phyloP scores from a whole-genome alignment of 2,113 vertebrate genomes.

The Candoia aspera region DNA sequence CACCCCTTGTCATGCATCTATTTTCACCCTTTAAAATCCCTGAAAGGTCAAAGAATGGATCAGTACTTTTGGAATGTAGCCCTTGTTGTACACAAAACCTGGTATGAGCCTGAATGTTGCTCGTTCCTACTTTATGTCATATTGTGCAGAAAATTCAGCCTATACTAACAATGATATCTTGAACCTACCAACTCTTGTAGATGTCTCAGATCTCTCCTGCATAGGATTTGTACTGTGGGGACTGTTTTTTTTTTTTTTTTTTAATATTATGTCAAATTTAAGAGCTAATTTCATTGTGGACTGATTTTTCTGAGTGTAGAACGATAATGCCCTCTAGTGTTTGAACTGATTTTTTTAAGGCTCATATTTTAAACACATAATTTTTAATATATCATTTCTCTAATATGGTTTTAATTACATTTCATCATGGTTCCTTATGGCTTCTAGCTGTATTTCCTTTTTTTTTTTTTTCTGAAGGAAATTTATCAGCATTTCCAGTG shows the following conservation, averaged over 20 bases:
- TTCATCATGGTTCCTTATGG: background rate
- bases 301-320: background rate
- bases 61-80: background rate
- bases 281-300: no score
- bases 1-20: background rate
- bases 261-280: background rate
- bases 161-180: background rate
- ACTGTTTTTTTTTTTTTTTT: no score
- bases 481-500: background rate
- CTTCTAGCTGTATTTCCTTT: background rate
- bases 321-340: conserved; percentile 60
- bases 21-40: background rate
- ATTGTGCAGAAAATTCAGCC: background rate
- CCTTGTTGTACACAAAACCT: background rate
- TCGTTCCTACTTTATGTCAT: background rate
- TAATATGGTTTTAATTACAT: background rate
- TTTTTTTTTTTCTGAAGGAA: background rate
- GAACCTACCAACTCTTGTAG: background rate
- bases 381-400: background rate
- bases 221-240: background rate
- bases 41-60: background rate
- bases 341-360: background rate
- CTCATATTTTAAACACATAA: background rate
- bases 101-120: background rate
- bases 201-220: background rate